Conservation (phyloP, 2,797 vertebrate genomes). For the Pseudochirops corinnae region DNA sequence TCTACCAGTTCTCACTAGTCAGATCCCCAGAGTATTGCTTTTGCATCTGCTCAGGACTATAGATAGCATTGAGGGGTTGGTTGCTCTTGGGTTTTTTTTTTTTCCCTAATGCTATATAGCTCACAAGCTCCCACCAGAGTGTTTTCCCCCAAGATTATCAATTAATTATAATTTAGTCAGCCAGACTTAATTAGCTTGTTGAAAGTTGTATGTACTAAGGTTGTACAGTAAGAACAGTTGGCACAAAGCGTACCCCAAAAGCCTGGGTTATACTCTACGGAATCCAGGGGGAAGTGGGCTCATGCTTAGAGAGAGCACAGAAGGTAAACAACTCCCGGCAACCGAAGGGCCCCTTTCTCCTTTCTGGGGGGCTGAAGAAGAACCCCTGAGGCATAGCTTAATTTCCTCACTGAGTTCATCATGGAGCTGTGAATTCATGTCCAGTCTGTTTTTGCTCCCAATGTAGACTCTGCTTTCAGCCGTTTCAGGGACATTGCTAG, state of each 20-base stretch:
- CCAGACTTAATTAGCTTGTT: not conserved
- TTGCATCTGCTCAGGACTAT: not conserved
- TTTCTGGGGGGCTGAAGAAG: not conserved
- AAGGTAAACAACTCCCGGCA: not conserved
- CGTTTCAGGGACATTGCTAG: not conserved
- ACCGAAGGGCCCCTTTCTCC: not conserved
- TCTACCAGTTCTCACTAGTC: not conserved
- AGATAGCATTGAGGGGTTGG: not conserved
- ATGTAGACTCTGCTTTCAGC: not conserved
- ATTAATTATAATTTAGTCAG: not conserved
- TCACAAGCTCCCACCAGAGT: not conserved
- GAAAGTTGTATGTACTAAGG: not conserved
- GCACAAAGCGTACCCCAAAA: not conserved
- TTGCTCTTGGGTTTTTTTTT: not conserved
- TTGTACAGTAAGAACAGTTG: not conserved
- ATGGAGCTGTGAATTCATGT: not conserved
- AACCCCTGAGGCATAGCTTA: not conserved
- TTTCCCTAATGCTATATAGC: not conserved
- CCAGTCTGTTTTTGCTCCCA: not conserved
- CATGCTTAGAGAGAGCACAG: not conserved
- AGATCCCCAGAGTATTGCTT: not conserved
- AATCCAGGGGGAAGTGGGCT: not conserved
- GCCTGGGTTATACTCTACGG: not conserved
- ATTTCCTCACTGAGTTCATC: not conserved
- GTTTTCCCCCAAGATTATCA: not conserved